phyloP scores from a whole-genome alignment of 1,140 invertebrate genomes.

The Zaprionus africanus region DNA sequence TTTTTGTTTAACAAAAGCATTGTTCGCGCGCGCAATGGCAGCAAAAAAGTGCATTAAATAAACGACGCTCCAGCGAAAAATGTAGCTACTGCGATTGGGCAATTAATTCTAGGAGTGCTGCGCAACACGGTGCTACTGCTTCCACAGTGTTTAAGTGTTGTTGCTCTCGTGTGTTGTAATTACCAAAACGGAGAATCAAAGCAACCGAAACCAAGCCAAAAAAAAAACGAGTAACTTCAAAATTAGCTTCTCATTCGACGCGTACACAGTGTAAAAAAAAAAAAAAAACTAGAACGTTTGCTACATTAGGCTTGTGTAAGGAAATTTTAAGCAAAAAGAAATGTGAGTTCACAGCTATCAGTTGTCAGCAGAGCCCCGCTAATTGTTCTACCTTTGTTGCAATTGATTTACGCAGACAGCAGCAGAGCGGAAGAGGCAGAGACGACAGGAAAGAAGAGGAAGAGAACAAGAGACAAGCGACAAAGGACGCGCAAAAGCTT shows the following conservation, averaged over 20 bases:
- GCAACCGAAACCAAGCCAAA: slow-evolving; percentile 22
- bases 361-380: slow-evolving; percentile 13
- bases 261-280: slow-evolving; percentile 2
- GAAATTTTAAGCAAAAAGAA: slow-evolving; percentile 17
- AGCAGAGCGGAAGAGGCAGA: background rate
- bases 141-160: slow-evolving; percentile 29
- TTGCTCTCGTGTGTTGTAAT: slow-evolving; percentile 28
- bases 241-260: slow-evolving; percentile 20
- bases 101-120: slow-evolving; percentile 53
- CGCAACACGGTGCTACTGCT: slow-evolving; percentile 70
- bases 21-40: slow-evolving; percentile 72
- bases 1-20: slow-evolving; percentile 75
- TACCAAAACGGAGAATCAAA: slow-evolving; percentile 39
- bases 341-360: slow-evolving; percentile 27
- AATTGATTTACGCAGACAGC: slow-evolving; percentile 38
- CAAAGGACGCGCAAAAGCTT: slow-evolving; percentile 40
- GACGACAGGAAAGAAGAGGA: slow-evolving; percentile 15
- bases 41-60: slow-evolving; percentile 56
- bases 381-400: slow-evolving; percentile 20
- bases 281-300: slow-evolving; percentile 12
- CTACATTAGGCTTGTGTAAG: slow-evolving; percentile 20
- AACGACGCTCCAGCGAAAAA: slow-evolving; percentile 28
- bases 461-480: slow-evolving; percentile 3
- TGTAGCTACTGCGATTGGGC: slow-evolving; percentile 48
- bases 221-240: slow-evolving; percentile 16